These are phyloP conservation scores for Nowickia ferox DNA, from an alignment of 2,888 invertebrate genomes.

Conservation along the genomic window DNA sequence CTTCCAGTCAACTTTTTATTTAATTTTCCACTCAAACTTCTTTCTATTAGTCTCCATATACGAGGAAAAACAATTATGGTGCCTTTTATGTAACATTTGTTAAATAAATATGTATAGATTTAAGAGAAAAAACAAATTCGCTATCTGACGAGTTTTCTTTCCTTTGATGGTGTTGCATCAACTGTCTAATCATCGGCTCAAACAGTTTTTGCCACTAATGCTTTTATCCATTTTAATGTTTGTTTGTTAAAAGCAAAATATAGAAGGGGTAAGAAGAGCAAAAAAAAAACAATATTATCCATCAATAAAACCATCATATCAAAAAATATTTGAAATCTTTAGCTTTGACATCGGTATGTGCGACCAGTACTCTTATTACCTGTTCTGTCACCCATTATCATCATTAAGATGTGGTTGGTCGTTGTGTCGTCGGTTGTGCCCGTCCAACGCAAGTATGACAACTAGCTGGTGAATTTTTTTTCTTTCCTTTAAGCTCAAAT, in stretches of 20 bases:
- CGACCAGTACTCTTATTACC: constrained; percentile 68
- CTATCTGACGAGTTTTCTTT: constrained; percentile 3
- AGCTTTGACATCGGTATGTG: constrained; percentile 68
- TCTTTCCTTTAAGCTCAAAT: constrained; percentile 37
- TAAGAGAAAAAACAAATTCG: neutral
- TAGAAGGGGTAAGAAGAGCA: neutral
- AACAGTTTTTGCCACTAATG: constrained; percentile 69
- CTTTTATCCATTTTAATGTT: constrained; percentile 33
- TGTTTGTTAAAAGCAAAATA: neutral
- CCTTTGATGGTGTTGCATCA: constrained; percentile 49
- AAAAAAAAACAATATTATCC: neutral
- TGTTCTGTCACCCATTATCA: constrained; percentile 68
- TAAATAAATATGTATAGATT: constrained; percentile 65
- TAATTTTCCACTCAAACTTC: constrained; percentile 53
- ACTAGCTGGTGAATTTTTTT: constrained; percentile 39
- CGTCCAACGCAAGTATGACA: constrained; percentile 12
- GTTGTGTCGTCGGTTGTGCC: constrained; percentile 1
- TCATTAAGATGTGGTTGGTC: constrained; percentile 38
- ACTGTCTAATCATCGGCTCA: constrained; percentile 63
- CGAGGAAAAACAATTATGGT: constrained; percentile 63
- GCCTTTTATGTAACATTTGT: constrained; percentile 68
- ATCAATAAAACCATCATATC: constrained; percentile 66
- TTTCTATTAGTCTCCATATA: constrained; percentile 41
- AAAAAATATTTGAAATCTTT: constrained; percentile 66
- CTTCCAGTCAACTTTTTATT: constrained; percentile 12